These are phyloP conservation scores for Galeopsomyia nigrocyanea DNA, from an alignment of 2,888 invertebrate genomes.

Conservation along the genomic window DNA sequence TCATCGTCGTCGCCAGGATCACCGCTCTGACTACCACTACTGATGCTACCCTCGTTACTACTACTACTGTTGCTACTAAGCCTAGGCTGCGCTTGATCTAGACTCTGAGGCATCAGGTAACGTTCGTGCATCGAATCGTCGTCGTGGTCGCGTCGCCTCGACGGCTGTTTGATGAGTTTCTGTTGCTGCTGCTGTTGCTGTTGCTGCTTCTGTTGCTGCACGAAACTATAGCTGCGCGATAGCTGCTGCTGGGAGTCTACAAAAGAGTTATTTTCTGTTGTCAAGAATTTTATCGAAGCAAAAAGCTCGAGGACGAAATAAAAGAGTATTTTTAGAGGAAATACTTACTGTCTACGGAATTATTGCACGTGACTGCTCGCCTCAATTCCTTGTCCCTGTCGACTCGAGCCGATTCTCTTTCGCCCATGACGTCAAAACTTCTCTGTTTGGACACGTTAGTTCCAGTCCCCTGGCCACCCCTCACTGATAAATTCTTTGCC, in stretches of 20 bases:
- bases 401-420: constrained; percentile 66
- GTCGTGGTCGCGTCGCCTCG: constrained; percentile 72
- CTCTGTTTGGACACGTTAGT: constrained; percentile 68
- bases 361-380: constrained; percentile 68
- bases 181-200: constrained; percentile 55
- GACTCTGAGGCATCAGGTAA: constrained; percentile 72
- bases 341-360: constrained; percentile 61
- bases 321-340: no score
- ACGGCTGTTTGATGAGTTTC: constrained; percentile 58
- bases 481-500: constrained; percentile 65
- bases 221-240: constrained; percentile 74
- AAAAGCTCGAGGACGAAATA: no score
- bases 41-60: constrained; percentile 56
- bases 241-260: constrained; percentile 69
- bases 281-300: no score
- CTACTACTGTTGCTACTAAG: constrained; percentile 61
- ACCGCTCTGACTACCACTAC: constrained; percentile 60
- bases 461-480: constrained; percentile 58
- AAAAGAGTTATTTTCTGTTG: constrained; percentile 2
- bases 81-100: constrained; percentile 65
- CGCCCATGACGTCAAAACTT: constrained; percentile 71
- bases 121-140: constrained; percentile 88
- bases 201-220: constrained; percentile 58
- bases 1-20: constrained; percentile 61
- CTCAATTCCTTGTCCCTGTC: constrained; percentile 61